A percentile compares a stretch with the other conserved stretches of the same genome.
phyloP scores from a whole-genome alignment of 1,140 invertebrate genomes.

The Ooceraea biroi region DNA sequence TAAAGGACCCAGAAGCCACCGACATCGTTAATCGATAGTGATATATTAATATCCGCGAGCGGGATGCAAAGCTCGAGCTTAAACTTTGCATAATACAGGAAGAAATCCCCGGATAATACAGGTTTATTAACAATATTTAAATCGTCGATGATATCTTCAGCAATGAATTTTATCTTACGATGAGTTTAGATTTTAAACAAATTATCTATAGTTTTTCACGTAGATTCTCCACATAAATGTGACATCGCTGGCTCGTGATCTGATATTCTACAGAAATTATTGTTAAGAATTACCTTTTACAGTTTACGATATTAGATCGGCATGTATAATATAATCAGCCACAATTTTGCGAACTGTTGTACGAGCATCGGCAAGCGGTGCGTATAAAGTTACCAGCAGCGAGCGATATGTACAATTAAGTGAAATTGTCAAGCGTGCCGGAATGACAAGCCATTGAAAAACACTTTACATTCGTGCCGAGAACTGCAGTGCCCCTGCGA shows the following conservation, averaged over 20 bases:
- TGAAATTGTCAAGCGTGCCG: background rate
- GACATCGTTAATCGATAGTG: conserved; percentile 9
- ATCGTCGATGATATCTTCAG: background rate
- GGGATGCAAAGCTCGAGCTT: conserved; percentile 1
- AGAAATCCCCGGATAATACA: background rate
- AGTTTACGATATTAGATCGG: too few species aligned
- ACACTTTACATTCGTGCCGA: background rate
- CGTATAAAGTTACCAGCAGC: background rate
- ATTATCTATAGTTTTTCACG: too few species aligned
- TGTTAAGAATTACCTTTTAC: too few species aligned
- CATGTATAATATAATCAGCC: background rate
- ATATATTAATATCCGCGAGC: conserved; percentile 19
- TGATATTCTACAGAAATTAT: too few species aligned
- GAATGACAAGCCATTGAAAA: conserved; percentile 11
- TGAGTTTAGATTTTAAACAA: background rate
- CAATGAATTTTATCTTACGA: background rate
- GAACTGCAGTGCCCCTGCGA: background rate
- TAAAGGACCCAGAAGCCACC: background rate
- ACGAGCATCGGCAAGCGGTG: background rate
- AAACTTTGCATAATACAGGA: background rate
- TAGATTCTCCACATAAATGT: too few species aligned
- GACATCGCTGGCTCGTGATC: too few species aligned
- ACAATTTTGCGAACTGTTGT: background rate
- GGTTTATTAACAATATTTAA: background rate
- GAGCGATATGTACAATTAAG: background rate